A percentile compares a stretch with the other conserved stretches of the same genome.
These are phyloP conservation scores for Cryptotermes secundus DNA, from an alignment of 1,140 invertebrate genomes.

Conservation along the genomic window DNA sequence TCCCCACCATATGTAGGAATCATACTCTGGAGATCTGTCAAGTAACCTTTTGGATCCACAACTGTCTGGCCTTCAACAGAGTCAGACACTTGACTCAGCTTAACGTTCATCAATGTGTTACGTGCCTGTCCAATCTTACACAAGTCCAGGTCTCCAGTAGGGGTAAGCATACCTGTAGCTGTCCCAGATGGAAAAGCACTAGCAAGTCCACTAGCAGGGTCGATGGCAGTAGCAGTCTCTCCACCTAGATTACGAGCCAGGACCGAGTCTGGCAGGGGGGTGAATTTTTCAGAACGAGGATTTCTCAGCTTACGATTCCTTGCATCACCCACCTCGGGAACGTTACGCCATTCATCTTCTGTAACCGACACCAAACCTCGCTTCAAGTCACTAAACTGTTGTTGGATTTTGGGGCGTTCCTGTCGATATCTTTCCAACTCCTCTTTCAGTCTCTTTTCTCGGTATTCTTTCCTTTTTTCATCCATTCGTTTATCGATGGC, in stretches of 20 bases:
- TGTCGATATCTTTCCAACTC: constrained; percentile 97
- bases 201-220: constrained; percentile 80
- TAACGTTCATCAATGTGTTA: constrained; percentile 99
- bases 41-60: constrained; percentile 98
- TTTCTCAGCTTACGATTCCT: constrained; percentile 96
- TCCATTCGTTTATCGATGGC: constrained; percentile 99
- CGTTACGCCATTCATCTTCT: constrained; percentile 93
- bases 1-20: constrained; percentile 97
- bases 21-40: constrained; percentile 98
- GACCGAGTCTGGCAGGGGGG: constrained; percentile 95
- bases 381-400: constrained; percentile 98
- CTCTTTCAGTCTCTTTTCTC: constrained; percentile 72
- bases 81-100: constrained; percentile 97
- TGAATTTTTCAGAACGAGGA: constrained; percentile 93
- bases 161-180: constrained; percentile 63
- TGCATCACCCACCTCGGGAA: constrained; percentile 99
- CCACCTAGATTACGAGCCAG: constrained; percentile 87
- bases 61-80: constrained; percentile 99
- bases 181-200: constrained; percentile 78
- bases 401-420: constrained; percentile 98
- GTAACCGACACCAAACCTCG: constrained; percentile 82
- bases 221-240: constrained; percentile 77
- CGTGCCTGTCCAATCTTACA: constrained; percentile 98
- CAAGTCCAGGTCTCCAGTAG: constrained; percentile 92
- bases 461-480: constrained; percentile 96